Base-by-base conservation (phyloP, 2,888 invertebrate species). In the Caenorhabditis becei region DNA sequence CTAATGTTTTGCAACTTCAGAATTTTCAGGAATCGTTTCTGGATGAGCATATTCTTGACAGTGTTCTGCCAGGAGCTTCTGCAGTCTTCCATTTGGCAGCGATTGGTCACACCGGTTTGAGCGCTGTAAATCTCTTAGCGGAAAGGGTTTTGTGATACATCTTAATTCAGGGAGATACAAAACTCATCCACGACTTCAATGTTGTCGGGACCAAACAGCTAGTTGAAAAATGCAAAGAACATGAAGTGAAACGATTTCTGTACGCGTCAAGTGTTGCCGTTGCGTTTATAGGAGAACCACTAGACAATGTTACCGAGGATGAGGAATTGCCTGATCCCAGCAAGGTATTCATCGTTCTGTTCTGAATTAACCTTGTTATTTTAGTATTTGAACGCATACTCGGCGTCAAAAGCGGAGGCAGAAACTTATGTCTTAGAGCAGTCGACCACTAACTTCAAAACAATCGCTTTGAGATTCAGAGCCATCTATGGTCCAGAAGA, bases 401-500 rank as follows among this genome's bases (percentile, higher is more conserved):
- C 75, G 0, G 56, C 47, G 1, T 75, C 80, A 0, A 80, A 80
- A 66, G 70, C 75, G 0, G 56, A 47, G 54, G 75, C 80, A 0
- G 80, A 80, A 23, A 32, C 18, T 0, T 62, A 18, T 23, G 80
- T 80, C 0, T n/a, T 75, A 1, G 18, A 47, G 1, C 51, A 67
- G 18, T 80, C 80, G 0, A 65, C 51, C 0, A 47, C 51, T 10
- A 11, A 32, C 0, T 75, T 80, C 37, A 75, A 75, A 20, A 80
- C 80, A 4, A 44, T 35, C 1, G 47, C 56, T 23, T 44, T 80
- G 0, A 32, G 80, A 32, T 75, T 80, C 41, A 23, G 80, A 0
- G 80, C 53, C 1, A 75, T 80, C 20, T 80, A 80, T 41, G 80
- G 80, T 23, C 53, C 75, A 0, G 80, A 70, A 32, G 80, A 80